Percentiles rank a stretch among this genome's conserved stretches.
Conservation (phyloP, 2,113 vertebrate species). For the Pristiophorus japonicus region DNA sequence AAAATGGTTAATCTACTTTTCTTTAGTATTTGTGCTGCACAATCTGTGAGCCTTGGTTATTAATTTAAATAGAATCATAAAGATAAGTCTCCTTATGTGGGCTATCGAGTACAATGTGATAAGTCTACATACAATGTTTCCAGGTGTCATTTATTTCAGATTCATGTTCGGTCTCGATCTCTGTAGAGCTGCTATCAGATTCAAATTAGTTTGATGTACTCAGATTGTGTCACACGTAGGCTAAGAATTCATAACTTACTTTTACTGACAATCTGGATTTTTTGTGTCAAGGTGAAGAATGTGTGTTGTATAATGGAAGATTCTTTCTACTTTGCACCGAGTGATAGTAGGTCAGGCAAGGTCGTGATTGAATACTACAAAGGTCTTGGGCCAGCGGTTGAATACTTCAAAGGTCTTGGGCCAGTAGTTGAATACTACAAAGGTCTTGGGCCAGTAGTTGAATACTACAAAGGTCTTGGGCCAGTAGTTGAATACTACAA, state of each 20-base stretch:
- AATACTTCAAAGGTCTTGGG: too few relatives aligned
- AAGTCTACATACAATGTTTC: background rate
- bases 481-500: too few relatives aligned
- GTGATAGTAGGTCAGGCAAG: background rate
- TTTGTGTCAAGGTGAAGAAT: background rate
- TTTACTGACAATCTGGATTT: background rate
- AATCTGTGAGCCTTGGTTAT: background rate
- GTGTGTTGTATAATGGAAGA: background rate
- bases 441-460: too few relatives aligned
- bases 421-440: too few relatives aligned
- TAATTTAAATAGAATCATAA: background rate
- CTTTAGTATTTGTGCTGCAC: background rate
- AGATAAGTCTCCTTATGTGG: background rate
- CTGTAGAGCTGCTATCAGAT: background rate
- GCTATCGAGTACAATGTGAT: background rate
- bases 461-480: too few relatives aligned
- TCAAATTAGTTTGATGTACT: background rate
- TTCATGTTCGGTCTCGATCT: background rate
- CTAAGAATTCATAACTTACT: background rate
- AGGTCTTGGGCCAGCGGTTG: too few relatives aligned
- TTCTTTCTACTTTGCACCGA: background rate
- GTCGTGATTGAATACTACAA: too few relatives aligned
- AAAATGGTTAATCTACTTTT: conserved; percentile 14
- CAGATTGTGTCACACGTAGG: background rate
- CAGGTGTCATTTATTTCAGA: background rate